A percentile compares a stretch with the other conserved stretches of the same genome.
Conservation (phyloP, 2,888 invertebrate species). For the Helicoverpa assulta region DNA sequence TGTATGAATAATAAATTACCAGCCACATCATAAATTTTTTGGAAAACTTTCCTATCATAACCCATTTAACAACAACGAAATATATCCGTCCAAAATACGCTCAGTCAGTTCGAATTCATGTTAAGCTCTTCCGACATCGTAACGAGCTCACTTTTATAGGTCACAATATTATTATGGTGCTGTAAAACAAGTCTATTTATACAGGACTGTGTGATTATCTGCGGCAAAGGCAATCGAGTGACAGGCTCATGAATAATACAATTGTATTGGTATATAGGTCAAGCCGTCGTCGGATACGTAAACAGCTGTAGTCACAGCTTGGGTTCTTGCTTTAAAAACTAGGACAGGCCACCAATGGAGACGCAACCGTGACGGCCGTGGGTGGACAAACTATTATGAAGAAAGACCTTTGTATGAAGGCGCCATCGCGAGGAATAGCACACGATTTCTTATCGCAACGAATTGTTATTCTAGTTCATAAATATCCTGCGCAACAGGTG, state of each 20-base stretch:
- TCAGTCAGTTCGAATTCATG: conserved; percentile 30
- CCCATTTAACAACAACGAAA: conserved; percentile 25
- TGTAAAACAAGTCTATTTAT: conserved; percentile 50
- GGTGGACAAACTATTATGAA: conserved; percentile 56
- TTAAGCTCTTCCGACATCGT: conserved; percentile 34
- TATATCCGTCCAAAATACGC: conserved; percentile 13
- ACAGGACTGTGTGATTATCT: conserved; percentile 52
- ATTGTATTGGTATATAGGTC: conserved; percentile 84
- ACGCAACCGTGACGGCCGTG: conserved; percentile 55
- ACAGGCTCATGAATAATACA: conserved; percentile 81
- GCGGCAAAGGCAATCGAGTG: conserved; percentile 70
- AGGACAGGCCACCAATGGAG: conserved; percentile 66
- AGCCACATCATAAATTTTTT: conserved; percentile 1
- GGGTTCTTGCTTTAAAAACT: conserved; percentile 69
- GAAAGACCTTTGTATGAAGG: conserved; percentile 46
- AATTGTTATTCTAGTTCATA: conserved; percentile 4
- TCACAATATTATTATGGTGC: conserved; percentile 53
- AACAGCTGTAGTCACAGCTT: conserved; percentile 72
- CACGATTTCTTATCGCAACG: conserved; percentile 3
- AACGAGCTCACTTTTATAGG: conserved; percentile 46
- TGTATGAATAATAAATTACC: not conserved
- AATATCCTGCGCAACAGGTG: conserved; percentile 29
- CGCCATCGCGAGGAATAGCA: conserved; percentile 6
- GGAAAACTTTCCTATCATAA: conserved; percentile 16
- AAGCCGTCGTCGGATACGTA: conserved; percentile 75